A percentile compares a stretch with the other conserved stretches of the same genome.
These are phyloP conservation scores for Probaryconus sp. DNA, from an alignment of 1,140 invertebrate genomes.

Conservation along the genomic window DNA sequence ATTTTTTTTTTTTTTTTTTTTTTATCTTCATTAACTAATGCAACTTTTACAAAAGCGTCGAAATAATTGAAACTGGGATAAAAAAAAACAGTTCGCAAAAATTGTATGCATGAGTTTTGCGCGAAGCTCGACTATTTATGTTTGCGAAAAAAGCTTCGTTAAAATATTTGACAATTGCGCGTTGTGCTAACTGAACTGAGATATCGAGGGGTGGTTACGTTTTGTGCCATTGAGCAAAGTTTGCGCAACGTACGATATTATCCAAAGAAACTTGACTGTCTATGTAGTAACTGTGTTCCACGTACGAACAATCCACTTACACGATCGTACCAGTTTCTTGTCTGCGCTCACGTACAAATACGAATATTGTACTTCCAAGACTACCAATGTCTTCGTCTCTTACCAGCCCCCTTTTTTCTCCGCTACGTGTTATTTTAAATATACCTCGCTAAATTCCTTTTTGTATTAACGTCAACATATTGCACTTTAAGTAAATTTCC, in stretches of 20 bases:
- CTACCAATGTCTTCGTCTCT: slow-evolving; percentile 6
- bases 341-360: slow-evolving; percentile 34
- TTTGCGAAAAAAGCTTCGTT: slow-evolving; percentile 5
- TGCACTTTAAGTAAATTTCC: too few relatives aligned
- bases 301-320: slow-evolving; percentile 50
- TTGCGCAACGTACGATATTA: slow-evolving; percentile 42
- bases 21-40: too few relatives aligned
- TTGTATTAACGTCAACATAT: slow-evolving; percentile 40
- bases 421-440: slow-evolving; percentile 28
- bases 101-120: too few relatives aligned
- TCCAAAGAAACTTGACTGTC: slow-evolving; percentile 56
- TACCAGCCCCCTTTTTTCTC: slow-evolving; percentile 14
- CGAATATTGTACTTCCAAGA: slow-evolving; percentile 23
- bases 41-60: too few relatives aligned
- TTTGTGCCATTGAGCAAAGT: slow-evolving; percentile 46
- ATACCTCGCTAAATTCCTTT: slow-evolving; percentile 34
- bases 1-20: too few relatives aligned
- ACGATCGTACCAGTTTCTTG: slow-evolving; percentile 45
- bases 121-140: too few relatives aligned
- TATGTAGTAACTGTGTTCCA: slow-evolving; percentile 45
- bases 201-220: slow-evolving; percentile 42
- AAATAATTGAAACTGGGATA: too few relatives aligned
- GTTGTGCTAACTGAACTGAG: slow-evolving; percentile 26
- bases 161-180: slow-evolving; percentile 32
- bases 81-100: too few relatives aligned